Evolutionary conservation across 92 coral and sea anemone genomes (phyloP).

Genomic region (Montipora capitata): DNA sequence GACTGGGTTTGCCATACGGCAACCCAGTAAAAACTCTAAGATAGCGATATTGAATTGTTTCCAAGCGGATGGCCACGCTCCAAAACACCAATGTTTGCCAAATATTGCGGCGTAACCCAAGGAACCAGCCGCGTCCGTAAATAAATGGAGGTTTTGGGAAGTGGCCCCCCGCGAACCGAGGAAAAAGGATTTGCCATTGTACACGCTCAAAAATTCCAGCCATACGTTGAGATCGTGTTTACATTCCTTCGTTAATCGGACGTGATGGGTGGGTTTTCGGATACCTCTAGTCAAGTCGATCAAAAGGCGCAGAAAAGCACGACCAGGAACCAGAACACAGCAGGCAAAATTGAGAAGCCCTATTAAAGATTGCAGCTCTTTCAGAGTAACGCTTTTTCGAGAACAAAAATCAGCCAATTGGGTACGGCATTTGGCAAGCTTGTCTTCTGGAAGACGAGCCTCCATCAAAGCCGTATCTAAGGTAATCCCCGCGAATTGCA

Average conservation of each 20-base stretch:
- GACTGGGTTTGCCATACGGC: no score
- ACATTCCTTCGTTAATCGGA: background rate
- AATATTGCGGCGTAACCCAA: background rate
- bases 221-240: constrained; percentile 33
- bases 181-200: constrained; percentile 42
- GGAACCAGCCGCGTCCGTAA: constrained; percentile 60
- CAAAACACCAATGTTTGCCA: constrained; percentile 45
- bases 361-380: constrained; percentile 1
- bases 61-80: constrained; percentile 57
- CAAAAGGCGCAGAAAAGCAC: constrained; percentile 34
- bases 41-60: constrained; percentile 33
- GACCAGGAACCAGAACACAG: constrained; percentile 28
- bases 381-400: background rate
- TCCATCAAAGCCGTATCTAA: constrained; percentile 60
- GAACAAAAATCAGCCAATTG: background rate
- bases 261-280: constrained; percentile 9
- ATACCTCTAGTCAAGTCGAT: constrained; percentile 42
- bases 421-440: constrained; percentile 46
- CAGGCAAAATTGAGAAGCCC: constrained; percentile 35
- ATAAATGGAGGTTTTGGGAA: constrained; percentile 25
- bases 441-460: constrained; percentile 71
- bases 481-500: constrained; percentile 68
- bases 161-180: constrained; percentile 18
- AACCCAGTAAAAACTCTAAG: constrained; percentile 52
- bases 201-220: constrained; percentile 29